Evolutionary conservation across 2,888 invertebrate genomes (phyloP), one percentile per base, ranked within the genome.

Genomic region (Polia nebulosa): DNA sequence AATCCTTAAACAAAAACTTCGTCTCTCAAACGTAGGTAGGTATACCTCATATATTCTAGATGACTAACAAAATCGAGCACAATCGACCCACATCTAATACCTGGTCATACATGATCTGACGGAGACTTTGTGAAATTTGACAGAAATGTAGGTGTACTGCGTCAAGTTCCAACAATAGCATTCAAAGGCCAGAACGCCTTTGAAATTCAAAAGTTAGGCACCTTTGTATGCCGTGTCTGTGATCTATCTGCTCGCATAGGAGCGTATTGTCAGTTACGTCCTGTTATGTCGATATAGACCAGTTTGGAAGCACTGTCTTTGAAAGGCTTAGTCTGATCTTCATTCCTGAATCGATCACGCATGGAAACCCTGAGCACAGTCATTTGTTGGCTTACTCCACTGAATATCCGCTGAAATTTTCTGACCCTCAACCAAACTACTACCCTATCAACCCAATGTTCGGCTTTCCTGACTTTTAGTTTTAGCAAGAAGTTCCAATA

Each of bases 191-290:
- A 25, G 29, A 17, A 7, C 45, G 47, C 58, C 68, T 59, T 72
- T 76, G 76, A 55, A 44, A 59, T 69, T 72, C 76, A 69, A 47
- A 69, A 69, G 76, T 76, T 69, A 41, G 53, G 56, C 52, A 44
- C 47, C 72, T 72, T 55, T 72, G 76, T 58, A 29, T 58, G 36
- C 36, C 25, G 25, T 9, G 58, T 34, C 8, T 68, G 51, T 51
- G 55, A 55, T 55, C 34, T 58, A 34, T 65, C 13, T 53, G 25
- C 22, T 41, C 11, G 32, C 36, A 41, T 34, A 32, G 0, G 25
- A 41, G 8, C 17, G 1, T 36, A 53, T 45, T 52, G 27, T 45
- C 39, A 13, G n/a, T 13, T 20, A 44, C 3, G 25, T 53, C 27
- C 13, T 32, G 32, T 13, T 64, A 63, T 32, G 29, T 29, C 2